Evolutionary conservation across 2,888 invertebrate genomes (phyloP), one percentile per base, ranked within the genome.

Genomic region (Ecliptopera silaceata): DNA sequence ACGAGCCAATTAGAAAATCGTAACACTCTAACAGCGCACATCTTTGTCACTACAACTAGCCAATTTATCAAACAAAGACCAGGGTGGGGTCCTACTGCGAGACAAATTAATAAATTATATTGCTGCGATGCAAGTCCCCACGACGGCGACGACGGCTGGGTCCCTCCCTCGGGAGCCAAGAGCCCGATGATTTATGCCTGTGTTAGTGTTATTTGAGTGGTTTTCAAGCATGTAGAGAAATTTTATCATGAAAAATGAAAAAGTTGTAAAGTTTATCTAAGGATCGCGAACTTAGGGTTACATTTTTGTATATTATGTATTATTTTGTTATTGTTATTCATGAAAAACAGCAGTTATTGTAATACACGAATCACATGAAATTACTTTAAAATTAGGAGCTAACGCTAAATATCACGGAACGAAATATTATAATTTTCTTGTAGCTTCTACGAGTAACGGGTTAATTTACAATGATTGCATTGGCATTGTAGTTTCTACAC

Each of bases 51-150:
- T 56, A 56, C 56, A 64, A 44, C 59, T 36, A 32, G 56, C 20
- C 63, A 59, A 66, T 66, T 63, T 61, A 62, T 64, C 64, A 63
- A 59, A 58, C 64, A 59, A 63, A 51, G 58, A 56, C 51, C 58
- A 62, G 59, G 66, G 63, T 59, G 59, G 59, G 66, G 61, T 56
- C 60, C 56, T 58, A 59, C 60, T 66, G 59, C 46, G 63, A 64
- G 70, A 75, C 73, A 77, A 80, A 82, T 83, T 80, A 79, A 79
- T 80, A 79, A 77, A 77, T 79, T 74, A 77, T 73, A 78, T 74
- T 58, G 65, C 66, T 69, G 73, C 68, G 69, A 71, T 79, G 76
- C 79, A 50, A 47, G 44, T 48, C 42, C 47, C 22, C 32, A 17
- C 22, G 42, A 31, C 17, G 59, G 18, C 44, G 54, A 46, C 46